A percentile compares a stretch with the other conserved stretches of the same genome.
These are phyloP conservation scores for Oscheius sp. DNA, from an alignment of 1,140 invertebrate genomes.

Conservation along the genomic window DNA sequence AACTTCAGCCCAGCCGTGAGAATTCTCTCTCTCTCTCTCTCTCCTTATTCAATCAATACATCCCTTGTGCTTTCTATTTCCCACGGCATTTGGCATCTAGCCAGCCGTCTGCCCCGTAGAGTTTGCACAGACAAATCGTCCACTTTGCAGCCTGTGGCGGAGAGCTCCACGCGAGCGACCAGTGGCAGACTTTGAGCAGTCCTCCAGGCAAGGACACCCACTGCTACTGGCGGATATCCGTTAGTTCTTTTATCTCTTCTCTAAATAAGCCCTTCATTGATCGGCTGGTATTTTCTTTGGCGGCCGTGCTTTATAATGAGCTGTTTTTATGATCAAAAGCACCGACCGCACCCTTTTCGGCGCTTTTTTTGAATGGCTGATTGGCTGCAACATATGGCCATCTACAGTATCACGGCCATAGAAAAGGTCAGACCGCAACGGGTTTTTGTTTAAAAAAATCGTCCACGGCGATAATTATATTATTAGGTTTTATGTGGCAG, in stretches of 20 bases:
- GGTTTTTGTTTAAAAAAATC: too few species aligned
- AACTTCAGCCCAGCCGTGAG: conserved; percentile 57
- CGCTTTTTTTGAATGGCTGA: too few species aligned
- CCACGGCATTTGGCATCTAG: too few species aligned
- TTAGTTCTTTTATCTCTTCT: conserved; percentile 23
- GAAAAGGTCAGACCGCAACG: too few species aligned
- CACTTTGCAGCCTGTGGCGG: conserved; percentile 51
- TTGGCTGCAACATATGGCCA: too few species aligned
- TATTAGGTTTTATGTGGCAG: too few species aligned
- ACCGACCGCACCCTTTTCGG: too few species aligned
- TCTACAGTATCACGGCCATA: too few species aligned
- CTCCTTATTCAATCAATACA: background rate
- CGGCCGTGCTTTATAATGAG: too few species aligned
- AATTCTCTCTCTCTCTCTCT: too few species aligned
- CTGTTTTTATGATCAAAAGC: too few species aligned
- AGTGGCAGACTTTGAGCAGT: conserved; percentile 57
- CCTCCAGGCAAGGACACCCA: conserved; percentile 55
- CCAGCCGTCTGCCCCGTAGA: background rate
- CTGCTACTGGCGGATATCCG: conserved; percentile 60
- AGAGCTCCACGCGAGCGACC: conserved; percentile 54
- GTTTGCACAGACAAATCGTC: background rate
- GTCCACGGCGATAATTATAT: too few species aligned
- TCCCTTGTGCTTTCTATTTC: background rate
- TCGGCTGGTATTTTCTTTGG: background rate
- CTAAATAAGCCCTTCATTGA: background rate